phyloP scores from a whole-genome alignment of 1,140 invertebrate species.

The Ips typographus region DNA sequence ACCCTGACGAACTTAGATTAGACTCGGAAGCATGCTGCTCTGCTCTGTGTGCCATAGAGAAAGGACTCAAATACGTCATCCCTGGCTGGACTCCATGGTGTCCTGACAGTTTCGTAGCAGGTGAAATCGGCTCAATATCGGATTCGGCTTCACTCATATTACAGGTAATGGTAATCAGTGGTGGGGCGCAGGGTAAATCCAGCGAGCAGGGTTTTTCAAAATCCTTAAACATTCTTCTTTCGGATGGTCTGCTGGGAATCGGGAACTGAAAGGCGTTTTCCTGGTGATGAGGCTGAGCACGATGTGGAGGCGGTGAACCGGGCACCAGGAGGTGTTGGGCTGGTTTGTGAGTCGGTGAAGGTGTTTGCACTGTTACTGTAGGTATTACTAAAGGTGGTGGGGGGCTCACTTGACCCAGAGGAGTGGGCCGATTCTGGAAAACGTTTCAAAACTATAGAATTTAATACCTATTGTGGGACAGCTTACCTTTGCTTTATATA shows the following conservation, averaged over 20 bases:
- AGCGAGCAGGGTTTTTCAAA: slow-evolving; percentile 63
- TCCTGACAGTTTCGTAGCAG: slow-evolving; percentile 51
- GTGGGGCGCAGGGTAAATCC: slow-evolving; percentile 65
- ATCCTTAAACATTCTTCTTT: slow-evolving; percentile 54
- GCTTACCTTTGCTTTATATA: slow-evolving; percentile 44
- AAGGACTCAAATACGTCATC: slow-evolving; percentile 75
- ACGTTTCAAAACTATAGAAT: not conserved
- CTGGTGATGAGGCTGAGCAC: slow-evolving; percentile 49
- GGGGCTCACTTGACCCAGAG: slow-evolving; percentile 50
- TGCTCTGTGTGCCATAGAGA: slow-evolving; percentile 66
- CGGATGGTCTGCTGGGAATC: slow-evolving; percentile 36
- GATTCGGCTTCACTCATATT: slow-evolving; percentile 74
- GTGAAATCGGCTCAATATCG: slow-evolving; percentile 65
- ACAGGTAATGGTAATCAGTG: slow-evolving; percentile 72
- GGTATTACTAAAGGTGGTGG: slow-evolving; percentile 60
- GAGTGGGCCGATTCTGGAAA: slow-evolving; percentile 55
- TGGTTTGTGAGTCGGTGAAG: slow-evolving; percentile 58
- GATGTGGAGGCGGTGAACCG: slow-evolving; percentile 64
- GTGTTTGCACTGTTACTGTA: slow-evolving; percentile 62
- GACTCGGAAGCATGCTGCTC: slow-evolving; percentile 76
- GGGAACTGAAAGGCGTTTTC: slow-evolving; percentile 51
- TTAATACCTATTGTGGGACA: not conserved
- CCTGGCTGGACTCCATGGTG: slow-evolving; percentile 55
- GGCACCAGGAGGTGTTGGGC: slow-evolving; percentile 47
- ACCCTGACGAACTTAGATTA: slow-evolving; percentile 79